Evolutionary conservation across 2,113 vertebrate genomes (phyloP).

Genomic region (Microcebus jonahi): DNA sequence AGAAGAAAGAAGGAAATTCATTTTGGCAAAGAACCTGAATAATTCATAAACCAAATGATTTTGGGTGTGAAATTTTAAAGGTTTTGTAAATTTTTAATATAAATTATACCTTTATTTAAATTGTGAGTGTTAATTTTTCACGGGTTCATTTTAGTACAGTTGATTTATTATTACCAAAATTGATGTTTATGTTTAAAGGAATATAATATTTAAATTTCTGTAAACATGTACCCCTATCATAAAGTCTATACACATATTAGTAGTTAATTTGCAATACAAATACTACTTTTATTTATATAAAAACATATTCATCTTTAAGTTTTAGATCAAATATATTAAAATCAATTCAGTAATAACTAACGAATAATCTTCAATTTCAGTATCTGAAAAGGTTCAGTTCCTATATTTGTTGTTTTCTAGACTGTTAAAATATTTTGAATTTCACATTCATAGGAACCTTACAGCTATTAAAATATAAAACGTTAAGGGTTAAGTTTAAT

Average conservation of each 20-base stretch:
- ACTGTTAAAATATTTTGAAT: neutral
- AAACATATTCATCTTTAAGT: neutral
- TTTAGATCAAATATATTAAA: neutral
- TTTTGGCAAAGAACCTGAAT: neutral
- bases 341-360: neutral
- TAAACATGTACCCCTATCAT: neutral
- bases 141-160: neutral
- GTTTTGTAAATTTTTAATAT: neutral
- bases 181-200: neutral
- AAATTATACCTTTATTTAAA: neutral
- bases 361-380: neutral
- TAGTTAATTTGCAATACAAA: neutral
- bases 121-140: neutral
- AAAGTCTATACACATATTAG: neutral
- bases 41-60: neutral
- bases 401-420: neutral
- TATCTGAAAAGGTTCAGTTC: neutral
- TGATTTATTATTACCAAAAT: neutral
- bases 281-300: neutral
- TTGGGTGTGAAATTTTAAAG: neutral
- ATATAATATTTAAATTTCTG: neutral
- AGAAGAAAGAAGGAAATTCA: neutral
- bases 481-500: neutral
- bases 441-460: neutral
- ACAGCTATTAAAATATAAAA: neutral